Evolutionary conservation across 2,888 invertebrate genomes (phyloP).

Genomic region (Pseudoips prasinana): DNA sequence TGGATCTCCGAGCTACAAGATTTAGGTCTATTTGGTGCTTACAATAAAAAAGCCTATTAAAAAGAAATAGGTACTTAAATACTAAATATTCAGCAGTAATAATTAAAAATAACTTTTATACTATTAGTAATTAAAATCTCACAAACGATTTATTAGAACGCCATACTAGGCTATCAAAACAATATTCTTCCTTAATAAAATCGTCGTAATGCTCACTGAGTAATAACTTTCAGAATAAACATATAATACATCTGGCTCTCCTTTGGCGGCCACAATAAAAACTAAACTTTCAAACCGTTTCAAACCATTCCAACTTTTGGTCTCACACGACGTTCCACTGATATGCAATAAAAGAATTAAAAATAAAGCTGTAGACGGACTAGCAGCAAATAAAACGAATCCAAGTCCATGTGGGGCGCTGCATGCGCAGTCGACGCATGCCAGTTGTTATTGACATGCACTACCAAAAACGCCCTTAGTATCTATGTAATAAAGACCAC

Average conservation of each 20-base stretch:
- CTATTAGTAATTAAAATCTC: too few species aligned
- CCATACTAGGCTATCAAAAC: conserved; percentile 25
- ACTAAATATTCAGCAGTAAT: too few species aligned
- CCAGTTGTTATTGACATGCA: too few species aligned
- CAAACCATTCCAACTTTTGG: too few species aligned
- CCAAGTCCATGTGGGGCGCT: conserved; percentile 33
- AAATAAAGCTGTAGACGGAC: conserved; percentile 44
- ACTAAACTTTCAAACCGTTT: conserved; percentile 28
- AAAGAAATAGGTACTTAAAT: too few species aligned
- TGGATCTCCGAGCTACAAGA: too few species aligned
- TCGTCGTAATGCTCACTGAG: conserved; percentile 22
- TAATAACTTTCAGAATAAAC: conserved; percentile 34
- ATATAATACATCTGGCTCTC: conserved; percentile 51
- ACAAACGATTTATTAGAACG: not conserved
- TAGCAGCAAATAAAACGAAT: conserved; percentile 41
- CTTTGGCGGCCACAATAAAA: conserved; percentile 45
- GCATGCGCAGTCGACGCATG: too few species aligned
- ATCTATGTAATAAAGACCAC: too few species aligned
- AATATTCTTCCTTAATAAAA: conserved; percentile 24
- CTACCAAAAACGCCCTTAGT: too few species aligned
- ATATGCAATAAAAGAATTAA: conserved; percentile 52
- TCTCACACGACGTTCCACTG: conserved; percentile 66
- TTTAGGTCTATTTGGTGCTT: too few species aligned
- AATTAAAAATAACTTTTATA: too few species aligned
- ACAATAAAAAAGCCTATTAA: too few species aligned